Evolutionary conservation across 2,113 vertebrate genomes (phyloP), one percentile per base, ranked within the genome.

Genomic region (Pedionomus torquatus): DNA sequence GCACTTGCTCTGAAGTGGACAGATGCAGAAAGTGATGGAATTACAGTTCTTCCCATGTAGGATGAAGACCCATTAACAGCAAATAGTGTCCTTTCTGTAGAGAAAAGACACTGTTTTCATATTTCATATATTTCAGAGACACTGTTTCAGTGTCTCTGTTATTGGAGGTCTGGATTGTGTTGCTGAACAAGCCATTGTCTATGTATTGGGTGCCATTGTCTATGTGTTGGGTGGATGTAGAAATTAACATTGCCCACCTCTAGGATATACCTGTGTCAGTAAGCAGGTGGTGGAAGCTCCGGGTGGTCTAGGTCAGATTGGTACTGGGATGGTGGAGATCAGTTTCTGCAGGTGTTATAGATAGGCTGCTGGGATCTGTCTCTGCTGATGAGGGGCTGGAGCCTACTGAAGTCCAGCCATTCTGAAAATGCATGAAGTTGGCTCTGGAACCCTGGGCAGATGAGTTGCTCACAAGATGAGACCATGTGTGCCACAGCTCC

Each of bases 271-370:
- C 35, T 80, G 30, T 55, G 39, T 14, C 37, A 17, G 28, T 55
- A 7, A 31, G 49, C 44, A 80, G 24, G 17, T 49, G 28, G n/a
- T 63, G 10, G 69, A 81, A 87, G 71, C 43, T 88, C 28, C 39
- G 28, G 12, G n/a, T 78, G 30, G 30, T 69, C 11, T 30, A 26
- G 44, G 41, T 91, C 48, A 19, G 28, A 11, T 25, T 48, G 35
- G 3, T 69, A 15, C 41, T 66, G 66, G 25, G 15, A 51, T 83
- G 44, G 25, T 79, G n/a, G n/a, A 48, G 20, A 30, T 69, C 64
- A 37, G 8, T 41, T 81, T 24, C 37, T 2, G 1, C 16, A 23
- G 8, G 3, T 80, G 6, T 74, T 1, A 1, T 8, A 51, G 15
- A 9, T 65, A 46, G 44, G 10, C 35, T 77, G 41, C 5, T 78